phyloP scores from a whole-genome alignment of 2,113 vertebrate genomes.

The Zosterops borbonicus region DNA sequence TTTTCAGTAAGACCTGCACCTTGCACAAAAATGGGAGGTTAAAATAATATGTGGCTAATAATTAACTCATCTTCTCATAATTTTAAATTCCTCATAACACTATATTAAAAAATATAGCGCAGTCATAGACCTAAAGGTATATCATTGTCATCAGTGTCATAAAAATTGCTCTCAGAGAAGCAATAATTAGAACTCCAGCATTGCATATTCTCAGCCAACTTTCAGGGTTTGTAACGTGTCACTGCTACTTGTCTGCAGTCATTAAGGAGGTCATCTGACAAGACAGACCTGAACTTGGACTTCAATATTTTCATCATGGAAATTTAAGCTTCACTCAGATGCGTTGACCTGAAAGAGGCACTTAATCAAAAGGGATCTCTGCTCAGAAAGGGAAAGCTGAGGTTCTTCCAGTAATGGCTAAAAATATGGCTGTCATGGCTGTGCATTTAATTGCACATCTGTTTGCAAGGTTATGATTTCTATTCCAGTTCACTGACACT shows the following conservation, averaged over 20 bases:
- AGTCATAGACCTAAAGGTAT: not conserved
- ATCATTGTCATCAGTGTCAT: not conserved
- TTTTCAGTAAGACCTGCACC: not conserved
- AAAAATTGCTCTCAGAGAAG: conserved; percentile 4
- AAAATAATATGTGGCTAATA: conserved; percentile 5
- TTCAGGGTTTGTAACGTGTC: not conserved
- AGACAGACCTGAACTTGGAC: not conserved
- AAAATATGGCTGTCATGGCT: not conserved
- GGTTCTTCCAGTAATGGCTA: not conserved
- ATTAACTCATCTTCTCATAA: not conserved
- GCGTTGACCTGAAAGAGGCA: conserved; percentile 19
- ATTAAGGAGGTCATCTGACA: conserved; percentile 40
- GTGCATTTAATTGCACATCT: conserved; percentile 34
- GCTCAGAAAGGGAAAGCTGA: not conserved
- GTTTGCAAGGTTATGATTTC: conserved; percentile 36
- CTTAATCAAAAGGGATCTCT: conserved; percentile 28
- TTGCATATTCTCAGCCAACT: not conserved
- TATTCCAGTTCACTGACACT: conserved; percentile 31
- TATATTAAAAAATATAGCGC: not conserved
- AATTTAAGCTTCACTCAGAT: conserved; percentile 26
- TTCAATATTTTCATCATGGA: conserved; percentile 22
- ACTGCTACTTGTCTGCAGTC: not conserved
- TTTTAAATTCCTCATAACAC: not conserved
- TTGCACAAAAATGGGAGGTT: not conserved
- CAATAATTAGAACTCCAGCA: not conserved